Evolutionary conservation across 1,140 invertebrate genomes (phyloP).

Genomic region (Caerostris darwini): DNA sequence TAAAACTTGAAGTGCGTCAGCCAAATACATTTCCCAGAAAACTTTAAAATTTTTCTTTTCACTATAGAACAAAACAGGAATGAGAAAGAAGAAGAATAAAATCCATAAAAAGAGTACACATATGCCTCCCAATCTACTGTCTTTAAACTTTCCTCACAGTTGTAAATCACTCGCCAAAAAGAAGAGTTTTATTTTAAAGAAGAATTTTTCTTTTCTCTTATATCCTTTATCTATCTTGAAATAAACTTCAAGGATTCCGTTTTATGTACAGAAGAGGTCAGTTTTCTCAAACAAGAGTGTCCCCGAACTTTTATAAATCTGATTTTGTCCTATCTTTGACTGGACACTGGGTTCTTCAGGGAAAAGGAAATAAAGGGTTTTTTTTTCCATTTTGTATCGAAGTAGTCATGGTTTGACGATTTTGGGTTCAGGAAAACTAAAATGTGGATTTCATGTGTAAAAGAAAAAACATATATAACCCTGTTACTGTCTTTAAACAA

Average conservation of each 20-base stretch:
- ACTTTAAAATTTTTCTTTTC: conserved; percentile 18
- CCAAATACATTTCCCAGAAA: conserved; percentile 44
- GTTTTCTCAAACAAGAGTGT: conserved; percentile 38
- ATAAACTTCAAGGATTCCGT: neutral
- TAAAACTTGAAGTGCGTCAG: conserved; percentile 32
- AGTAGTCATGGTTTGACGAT: too few species aligned
- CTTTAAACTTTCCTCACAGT: conserved; percentile 38
- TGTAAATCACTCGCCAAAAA: conserved; percentile 11
- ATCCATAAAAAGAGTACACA: neutral
- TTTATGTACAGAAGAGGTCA: conserved; percentile 33
- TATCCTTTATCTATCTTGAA: conserved; percentile 34
- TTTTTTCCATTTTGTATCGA: neutral
- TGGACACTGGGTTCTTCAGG: neutral
- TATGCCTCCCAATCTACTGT: conserved; percentile 2
- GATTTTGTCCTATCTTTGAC: conserved; percentile 40
- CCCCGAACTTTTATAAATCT: conserved; percentile 43
- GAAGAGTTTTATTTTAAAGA: conserved; percentile 38
- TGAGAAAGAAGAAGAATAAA: too few species aligned
- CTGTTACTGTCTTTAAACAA: too few species aligned
- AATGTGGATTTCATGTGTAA: too few species aligned
- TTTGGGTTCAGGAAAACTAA: too few species aligned
- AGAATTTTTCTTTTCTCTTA: neutral
- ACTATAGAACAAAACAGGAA: neutral
- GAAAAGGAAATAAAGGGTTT: neutral
- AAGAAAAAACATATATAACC: too few species aligned